A percentile compares a stretch with the other conserved stretches of the same genome.
Evolutionary conservation across 23 tunicate genomes (phyloP).

Genomic region (Halocynthia roretzi): DNA sequence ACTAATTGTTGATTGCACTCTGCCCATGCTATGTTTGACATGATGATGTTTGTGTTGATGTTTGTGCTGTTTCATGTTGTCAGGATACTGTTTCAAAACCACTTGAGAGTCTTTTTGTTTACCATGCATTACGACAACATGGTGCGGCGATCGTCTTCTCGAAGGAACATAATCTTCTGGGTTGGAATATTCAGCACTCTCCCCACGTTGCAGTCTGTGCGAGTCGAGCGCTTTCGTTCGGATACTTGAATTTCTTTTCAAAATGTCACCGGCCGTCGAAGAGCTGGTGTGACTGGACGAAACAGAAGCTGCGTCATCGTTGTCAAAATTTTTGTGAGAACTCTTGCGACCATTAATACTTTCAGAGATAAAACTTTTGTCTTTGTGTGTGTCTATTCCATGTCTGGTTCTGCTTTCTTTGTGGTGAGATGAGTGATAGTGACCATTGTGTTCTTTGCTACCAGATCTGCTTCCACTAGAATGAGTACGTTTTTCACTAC

Average conservation of each 20-base stretch:
- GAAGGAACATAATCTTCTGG: constrained; percentile 4
- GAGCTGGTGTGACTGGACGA: constrained; percentile 13
- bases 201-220: constrained; percentile 2
- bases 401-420: background rate
- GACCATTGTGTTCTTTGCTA: background rate
- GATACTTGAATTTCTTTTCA: background rate
- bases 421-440: background rate
- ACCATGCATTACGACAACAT: too few species aligned
- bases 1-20: constrained; percentile 9
- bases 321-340: constrained; percentile 8
- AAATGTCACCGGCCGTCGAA: background rate
- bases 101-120: too few species aligned
- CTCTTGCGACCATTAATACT: background rate
- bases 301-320: constrained; percentile 1
- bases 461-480: constrained; percentile 2
- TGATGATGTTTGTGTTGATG: constrained; percentile 20
- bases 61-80: background rate
- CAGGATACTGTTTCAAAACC: background rate
- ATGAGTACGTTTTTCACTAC: background rate
- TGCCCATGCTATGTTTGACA: background rate
- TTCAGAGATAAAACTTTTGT: background rate
- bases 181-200: constrained; percentile 5
- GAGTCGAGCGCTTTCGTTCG: background rate
- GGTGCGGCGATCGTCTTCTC: too few species aligned
- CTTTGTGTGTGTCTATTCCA: too few species aligned